Evolutionary conservation across 2,797 vertebrate species (phyloP).

Genomic region (Amphiprion clarkii): DNA sequence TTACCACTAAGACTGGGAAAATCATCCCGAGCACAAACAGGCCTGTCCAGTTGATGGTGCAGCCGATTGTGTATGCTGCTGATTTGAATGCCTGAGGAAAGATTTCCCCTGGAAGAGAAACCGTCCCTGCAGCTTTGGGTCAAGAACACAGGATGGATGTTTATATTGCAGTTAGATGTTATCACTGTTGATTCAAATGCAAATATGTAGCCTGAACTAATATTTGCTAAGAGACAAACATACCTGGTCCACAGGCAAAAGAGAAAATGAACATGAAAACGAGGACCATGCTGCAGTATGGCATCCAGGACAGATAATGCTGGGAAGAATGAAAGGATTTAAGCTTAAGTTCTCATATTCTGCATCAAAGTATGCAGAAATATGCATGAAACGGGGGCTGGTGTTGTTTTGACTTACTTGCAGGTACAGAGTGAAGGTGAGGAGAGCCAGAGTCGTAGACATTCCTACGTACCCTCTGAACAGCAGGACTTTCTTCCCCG

Average conservation of each 20-base stretch:
- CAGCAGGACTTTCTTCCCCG: conserved; percentile 74
- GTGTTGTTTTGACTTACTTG: conserved; percentile 63
- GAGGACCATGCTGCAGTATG: conserved; percentile 82
- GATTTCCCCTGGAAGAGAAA: conserved; percentile 83
- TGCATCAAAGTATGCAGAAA: conserved; percentile 4
- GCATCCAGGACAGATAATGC: conserved; percentile 77
- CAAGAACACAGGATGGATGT: conserved; percentile 2
- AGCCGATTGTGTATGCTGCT: conserved; percentile 80
- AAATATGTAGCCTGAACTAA: neutral
- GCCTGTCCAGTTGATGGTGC: conserved; percentile 79
- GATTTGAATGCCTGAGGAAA: conserved; percentile 86
- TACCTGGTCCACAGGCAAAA: conserved; percentile 80
- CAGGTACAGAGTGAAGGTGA: conserved; percentile 74
- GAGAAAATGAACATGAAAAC: conserved; percentile 78
- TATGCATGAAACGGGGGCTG: neutral
- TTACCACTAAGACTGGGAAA: conserved; percentile 89
- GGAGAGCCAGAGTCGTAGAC: conserved; percentile 65
- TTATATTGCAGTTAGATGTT: neutral
- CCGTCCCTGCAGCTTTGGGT: conserved; percentile 75
- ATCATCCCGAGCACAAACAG: conserved; percentile 87
- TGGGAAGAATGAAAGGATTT: conserved; percentile 33
- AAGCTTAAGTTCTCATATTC: neutral
- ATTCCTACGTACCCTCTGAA: conserved; percentile 72
- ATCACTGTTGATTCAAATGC: neutral
- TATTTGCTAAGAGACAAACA: neutral